These are phyloP conservation scores for Rhynchotus rufescens DNA, from an alignment of 2,797 vertebrate genomes.

Conservation along the genomic window DNA sequence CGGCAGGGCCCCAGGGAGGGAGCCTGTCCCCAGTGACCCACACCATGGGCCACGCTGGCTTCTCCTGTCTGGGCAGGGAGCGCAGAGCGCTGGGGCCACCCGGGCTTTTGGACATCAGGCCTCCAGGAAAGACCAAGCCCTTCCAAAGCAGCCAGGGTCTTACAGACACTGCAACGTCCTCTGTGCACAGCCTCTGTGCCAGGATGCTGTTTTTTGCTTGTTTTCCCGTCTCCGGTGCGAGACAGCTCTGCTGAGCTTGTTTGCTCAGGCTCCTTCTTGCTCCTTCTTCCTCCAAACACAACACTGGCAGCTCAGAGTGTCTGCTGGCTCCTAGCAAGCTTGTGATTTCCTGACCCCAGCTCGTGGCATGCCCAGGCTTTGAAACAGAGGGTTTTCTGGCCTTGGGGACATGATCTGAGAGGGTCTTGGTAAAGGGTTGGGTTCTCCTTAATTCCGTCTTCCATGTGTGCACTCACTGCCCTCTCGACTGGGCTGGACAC, in stretches of 20 bases:
- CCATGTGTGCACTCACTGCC: background rate
- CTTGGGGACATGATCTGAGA: background rate
- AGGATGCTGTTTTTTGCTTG: constrained; percentile 32
- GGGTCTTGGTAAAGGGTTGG: background rate
- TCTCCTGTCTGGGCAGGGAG: background rate
- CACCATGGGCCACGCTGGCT: background rate
- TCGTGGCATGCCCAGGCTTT: background rate
- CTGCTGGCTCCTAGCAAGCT: constrained; percentile 51
- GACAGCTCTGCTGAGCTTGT: constrained; percentile 44
- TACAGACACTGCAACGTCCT: constrained; percentile 9
- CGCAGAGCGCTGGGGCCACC: background rate
- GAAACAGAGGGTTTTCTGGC: background rate
- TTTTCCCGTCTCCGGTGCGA: constrained; percentile 27
- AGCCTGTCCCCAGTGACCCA: background rate
- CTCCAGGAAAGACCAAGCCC: background rate
- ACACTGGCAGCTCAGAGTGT: constrained; percentile 51
- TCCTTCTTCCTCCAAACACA: constrained; percentile 65
- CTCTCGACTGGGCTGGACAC: background rate
- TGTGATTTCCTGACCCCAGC: background rate
- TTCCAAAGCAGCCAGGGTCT: background rate
- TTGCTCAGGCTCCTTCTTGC: constrained; percentile 45
- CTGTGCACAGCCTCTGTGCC: background rate
- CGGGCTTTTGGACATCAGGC: background rate
- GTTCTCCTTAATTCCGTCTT: background rate
- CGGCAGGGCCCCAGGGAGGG: background rate